Percentiles rank a stretch among this genome's conserved stretches.
Conservation (phyloP, 2,113 vertebrate genomes). For the Leptobrachium leishanense region DNA sequence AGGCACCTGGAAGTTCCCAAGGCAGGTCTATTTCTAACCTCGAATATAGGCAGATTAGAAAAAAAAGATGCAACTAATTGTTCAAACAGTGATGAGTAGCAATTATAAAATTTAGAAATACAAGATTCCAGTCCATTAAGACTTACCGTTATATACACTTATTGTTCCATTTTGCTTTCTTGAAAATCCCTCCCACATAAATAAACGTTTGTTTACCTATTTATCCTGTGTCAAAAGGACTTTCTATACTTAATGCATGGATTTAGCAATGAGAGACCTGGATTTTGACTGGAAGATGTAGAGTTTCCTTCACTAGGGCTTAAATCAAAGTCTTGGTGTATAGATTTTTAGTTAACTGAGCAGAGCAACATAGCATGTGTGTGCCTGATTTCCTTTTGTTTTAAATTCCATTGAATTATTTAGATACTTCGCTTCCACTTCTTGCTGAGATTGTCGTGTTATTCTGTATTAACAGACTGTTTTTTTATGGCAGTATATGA, state of each 20-base stretch:
- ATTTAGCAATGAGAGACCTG: background rate
- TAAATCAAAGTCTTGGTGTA: background rate
- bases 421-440: background rate
- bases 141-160: too few relatives aligned
- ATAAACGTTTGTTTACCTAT: background rate
- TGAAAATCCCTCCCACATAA: too few relatives aligned
- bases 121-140: too few relatives aligned
- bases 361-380: background rate
- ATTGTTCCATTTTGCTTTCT: too few relatives aligned
- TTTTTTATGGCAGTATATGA: too few relatives aligned
- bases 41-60: too few relatives aligned
- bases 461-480: background rate
- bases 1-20: too few relatives aligned
- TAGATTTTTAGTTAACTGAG: constrained; percentile 4
- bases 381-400: background rate
- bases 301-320: background rate
- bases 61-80: too few relatives aligned
- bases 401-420: background rate
- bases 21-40: too few relatives aligned
- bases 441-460: background rate
- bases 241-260: background rate
- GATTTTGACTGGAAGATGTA: background rate
- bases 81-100: too few relatives aligned
- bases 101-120: too few relatives aligned
- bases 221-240: background rate